Base-by-base conservation (phyloP, 2,113 vertebrate genomes). In the Sander lucioperca region DNA sequence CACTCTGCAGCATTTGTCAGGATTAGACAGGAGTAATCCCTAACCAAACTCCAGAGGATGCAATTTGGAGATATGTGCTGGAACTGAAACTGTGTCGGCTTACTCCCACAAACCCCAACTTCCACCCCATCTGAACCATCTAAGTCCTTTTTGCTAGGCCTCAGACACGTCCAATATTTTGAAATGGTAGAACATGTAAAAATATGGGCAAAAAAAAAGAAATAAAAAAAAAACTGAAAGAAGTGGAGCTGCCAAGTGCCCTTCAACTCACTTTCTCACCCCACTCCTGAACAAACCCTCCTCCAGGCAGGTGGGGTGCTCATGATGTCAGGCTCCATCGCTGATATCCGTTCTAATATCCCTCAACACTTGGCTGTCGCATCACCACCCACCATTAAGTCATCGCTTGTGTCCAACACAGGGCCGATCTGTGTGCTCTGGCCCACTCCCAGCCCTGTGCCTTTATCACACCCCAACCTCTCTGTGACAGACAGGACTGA, bases 11-110 rank as follows among this genome's bases (percentile, higher is more conserved):
- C 88, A 88, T 93, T 92, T 94, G 93, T 94, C 91, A 92, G 93
- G 92, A 94, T 95, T 95, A 93, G 85, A 91, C 84, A 91, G 83
- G 89, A 88, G 79, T 94, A 94, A 95, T 94, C 94, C 93, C 86
- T 68, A 86, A 92, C 91, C 92, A 92, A 93, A 93, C 91, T 91
- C 90, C 86, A 83, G 91, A 93, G 93, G 91, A 93, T 91, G 89
- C 89, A 80, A 94, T 93, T 93, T 93, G 86, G 91, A 89, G 92
- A 93, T 93, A 91, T 91, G 89, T 70, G 84, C 90, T 87, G 81
- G 90, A 92, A 89, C 83, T 79, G 71, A 92, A 90, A 93, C 90
- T 87, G 84, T 89, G 88, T 91, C 86, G 79, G 90, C 86, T 92
- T 91, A 90, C 86, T 84, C 86, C 86, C 61, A 79, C 78, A 89